Base-by-base conservation (phyloP, 2,113 vertebrate species). In the Struthidea cinerea region DNA sequence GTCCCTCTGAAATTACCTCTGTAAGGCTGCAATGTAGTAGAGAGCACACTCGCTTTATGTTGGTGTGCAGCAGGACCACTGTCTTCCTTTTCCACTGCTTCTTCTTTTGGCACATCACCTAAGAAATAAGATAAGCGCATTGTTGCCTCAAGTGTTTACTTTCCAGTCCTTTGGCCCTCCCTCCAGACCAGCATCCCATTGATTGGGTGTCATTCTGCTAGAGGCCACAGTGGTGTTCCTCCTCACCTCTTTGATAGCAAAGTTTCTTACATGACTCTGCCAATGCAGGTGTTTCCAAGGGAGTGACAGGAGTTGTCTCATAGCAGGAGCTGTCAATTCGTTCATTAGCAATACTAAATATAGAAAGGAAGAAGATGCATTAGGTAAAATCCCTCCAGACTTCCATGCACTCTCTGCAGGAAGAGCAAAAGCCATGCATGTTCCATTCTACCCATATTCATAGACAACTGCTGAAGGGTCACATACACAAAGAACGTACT, bases 281-380 rank as follows among this genome's bases (percentile, higher is more conserved):
- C 63, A 79, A 84, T 74, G 98, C 9, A 68, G 61, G 1, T 50
- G 96, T 96, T 63, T 97, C 97, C 46, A 98, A 87, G 49, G 95
- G 89, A 77, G 97, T 96, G 81, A 94, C 94, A 53, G 94, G 80
- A 96, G 95, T 26, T 10, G 46, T 94, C 39, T 78, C 28, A 61
- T 9, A 94, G 37, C 81, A 89, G 47, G 97, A 96, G 63, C 87
- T 97, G 10, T 74, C 89, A 52, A 93, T 28, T 50, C 96, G 96
- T 67, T 98, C 92, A 42, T 97, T 96, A 78, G 94, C 96, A 95
- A 97, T 97, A 26, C 98, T 99, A 70, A 16, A 93, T 57, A 81
- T 26, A 20, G 69, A 89, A 82, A 52, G 49, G 26, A 92, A 78
- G 35, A 68, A 57, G n/a, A 70, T 27, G 13, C 12, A 33, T 44